Percentiles rank a stretch among this genome's conserved stretches.
phyloP scores from a whole-genome alignment of 2,888 invertebrate genomes.

The Leptogaster cylindrica region DNA sequence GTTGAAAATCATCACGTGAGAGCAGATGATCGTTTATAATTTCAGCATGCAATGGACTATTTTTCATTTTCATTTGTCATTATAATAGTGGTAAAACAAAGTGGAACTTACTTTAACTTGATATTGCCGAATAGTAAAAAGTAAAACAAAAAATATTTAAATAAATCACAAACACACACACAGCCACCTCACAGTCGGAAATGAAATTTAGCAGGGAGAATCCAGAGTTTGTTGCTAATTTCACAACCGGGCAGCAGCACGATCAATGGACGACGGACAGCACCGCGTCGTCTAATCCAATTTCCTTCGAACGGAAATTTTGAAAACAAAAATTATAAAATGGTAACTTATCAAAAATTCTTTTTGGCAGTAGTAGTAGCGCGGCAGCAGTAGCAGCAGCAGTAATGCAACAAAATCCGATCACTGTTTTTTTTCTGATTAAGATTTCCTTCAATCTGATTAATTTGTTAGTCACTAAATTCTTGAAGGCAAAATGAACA shows the following conservation, averaged over 20 bases:
- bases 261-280: constrained; percentile 8
- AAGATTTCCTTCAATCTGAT: not conserved
- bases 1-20: no score
- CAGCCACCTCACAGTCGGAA: constrained; percentile 12
- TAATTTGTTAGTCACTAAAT: not conserved
- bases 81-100: not conserved
- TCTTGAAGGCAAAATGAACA: no score
- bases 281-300: not conserved
- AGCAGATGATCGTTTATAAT: no score
- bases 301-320: not conserved
- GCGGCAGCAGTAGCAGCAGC: no score
- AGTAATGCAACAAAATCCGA: no score
- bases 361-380: no score
- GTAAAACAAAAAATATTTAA: constrained; percentile 18
- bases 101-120: constrained; percentile 25
- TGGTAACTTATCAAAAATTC: no score
- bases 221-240: constrained; percentile 3
- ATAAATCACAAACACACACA: constrained; percentile 31
- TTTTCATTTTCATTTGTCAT: not conserved
- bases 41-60: not conserved
- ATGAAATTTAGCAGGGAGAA: constrained; percentile 6
- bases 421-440: constrained; percentile 7
- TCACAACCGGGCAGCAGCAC: constrained; percentile 20
- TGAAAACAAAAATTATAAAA: no score
- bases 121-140: constrained; percentile 22